These are phyloP conservation scores for Chloropsis cyanopogon DNA, from an alignment of 2,113 vertebrate genomes.

Conservation along the genomic window DNA sequence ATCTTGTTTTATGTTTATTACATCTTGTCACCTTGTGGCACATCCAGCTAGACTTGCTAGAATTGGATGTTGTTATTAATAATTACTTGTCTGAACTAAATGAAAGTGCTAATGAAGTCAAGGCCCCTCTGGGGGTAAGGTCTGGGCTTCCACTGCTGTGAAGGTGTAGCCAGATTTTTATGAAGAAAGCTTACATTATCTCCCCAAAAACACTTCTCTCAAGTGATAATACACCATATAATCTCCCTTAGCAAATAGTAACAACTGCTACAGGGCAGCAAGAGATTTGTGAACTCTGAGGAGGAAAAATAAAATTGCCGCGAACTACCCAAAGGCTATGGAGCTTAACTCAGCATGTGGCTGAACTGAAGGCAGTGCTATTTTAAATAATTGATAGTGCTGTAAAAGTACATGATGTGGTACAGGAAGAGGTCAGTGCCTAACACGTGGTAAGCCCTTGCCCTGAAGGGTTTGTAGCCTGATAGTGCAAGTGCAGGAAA, in stretches of 20 bases:
- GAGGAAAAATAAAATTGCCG: constrained; percentile 1
- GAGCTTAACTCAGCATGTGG: constrained; percentile 36
- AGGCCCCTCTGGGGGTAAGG: not conserved
- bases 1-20: constrained; percentile 21
- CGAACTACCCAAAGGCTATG: constrained; percentile 4
- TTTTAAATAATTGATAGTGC: constrained; percentile 59
- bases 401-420: constrained; percentile 3
- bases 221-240: not conserved
- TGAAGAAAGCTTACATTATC: constrained; percentile 12
- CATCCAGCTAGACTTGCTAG: constrained; percentile 23
- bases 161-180: not conserved
- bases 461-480: not conserved
- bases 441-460: not conserved
- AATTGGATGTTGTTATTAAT: constrained; percentile 50
- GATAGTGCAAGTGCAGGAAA: not conserved
- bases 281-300: not conserved
- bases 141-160: not conserved
- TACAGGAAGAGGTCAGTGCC: constrained; percentile 19
- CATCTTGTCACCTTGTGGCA: constrained; percentile 35
- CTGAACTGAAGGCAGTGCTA: constrained; percentile 11
- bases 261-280: not conserved
- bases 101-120: constrained; percentile 57
- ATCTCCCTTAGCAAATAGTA: constrained; percentile 22
- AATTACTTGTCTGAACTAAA: constrained; percentile 55
- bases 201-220: not conserved